phyloP scores from a whole-genome alignment of 2,797 vertebrate species.

The Lateolabrax maculatus region DNA sequence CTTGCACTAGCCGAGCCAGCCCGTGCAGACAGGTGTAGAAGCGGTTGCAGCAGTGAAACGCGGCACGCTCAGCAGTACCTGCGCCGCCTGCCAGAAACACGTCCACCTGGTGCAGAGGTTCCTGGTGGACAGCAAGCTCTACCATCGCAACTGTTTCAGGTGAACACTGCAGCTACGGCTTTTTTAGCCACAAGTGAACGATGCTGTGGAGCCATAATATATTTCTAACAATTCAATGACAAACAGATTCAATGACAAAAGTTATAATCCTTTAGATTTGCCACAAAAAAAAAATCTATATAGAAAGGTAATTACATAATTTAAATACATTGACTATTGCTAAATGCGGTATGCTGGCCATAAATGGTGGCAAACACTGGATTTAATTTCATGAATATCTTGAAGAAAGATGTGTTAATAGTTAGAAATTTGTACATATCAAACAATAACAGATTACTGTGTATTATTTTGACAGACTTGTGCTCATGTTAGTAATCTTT shows the following conservation, averaged over 20 bases:
- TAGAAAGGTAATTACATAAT: neutral
- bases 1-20: slow-evolving; percentile 34
- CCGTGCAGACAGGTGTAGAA: slow-evolving; percentile 54
- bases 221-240: neutral
- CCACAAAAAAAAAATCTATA: neutral
- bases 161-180: slow-evolving; percentile 64
- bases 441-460: neutral
- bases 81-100: slow-evolving; percentile 91
- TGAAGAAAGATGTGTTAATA: neutral
- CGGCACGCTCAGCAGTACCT: slow-evolving; percentile 86
- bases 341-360: neutral
- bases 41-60: slow-evolving; percentile 37
- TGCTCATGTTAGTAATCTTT: neutral
- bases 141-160: slow-evolving; percentile 99
- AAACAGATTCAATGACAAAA: neutral
- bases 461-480: neutral
- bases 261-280: slow-evolving; percentile 4
- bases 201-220: neutral
- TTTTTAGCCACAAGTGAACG: neutral
- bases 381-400: neutral
- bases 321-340: neutral
- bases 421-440: neutral
- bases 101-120: slow-evolving; percentile 98
- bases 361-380: neutral
- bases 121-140: slow-evolving; percentile 94